These are phyloP conservation scores for Gymnothorax reevesii DNA, from an alignment of 2,797 vertebrate species.

Conservation along the genomic window DNA sequence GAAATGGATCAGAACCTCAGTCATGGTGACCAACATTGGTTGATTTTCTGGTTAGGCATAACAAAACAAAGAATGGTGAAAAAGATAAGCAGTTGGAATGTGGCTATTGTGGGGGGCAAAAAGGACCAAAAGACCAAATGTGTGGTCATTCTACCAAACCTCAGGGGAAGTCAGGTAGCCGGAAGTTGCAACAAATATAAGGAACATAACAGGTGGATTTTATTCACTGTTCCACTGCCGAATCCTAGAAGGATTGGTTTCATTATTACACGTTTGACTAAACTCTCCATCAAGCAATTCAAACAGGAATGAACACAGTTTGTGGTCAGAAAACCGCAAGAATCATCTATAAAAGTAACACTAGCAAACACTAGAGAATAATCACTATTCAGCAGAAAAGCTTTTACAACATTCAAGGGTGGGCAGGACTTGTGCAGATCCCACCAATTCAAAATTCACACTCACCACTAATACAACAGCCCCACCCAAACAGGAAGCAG, in stretches of 20 bases:
- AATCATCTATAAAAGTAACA: not conserved
- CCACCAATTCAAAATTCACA: not conserved
- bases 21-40: too few relatives aligned
- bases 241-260: not conserved
- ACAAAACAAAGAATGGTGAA: too few relatives aligned
- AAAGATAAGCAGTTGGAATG: too few relatives aligned
- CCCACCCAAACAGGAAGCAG: conserved; percentile 1
- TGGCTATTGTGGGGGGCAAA: not conserved
- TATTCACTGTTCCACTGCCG: not conserved
- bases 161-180: not conserved
- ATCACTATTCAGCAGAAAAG: not conserved
- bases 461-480: not conserved
- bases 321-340: not conserved
- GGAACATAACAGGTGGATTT: not conserved
- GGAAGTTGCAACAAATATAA: not conserved
- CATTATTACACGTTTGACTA: not conserved
- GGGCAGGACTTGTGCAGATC: not conserved
- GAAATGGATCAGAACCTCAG: too few relatives aligned
- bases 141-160: not conserved
- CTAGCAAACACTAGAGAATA: not conserved
- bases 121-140: not conserved
- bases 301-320: not conserved
- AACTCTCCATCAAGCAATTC: not conserved
- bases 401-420: not conserved
- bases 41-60: too few relatives aligned